These are phyloP conservation scores for Corythoichthys intestinalis DNA, from an alignment of 2,113 vertebrate genomes.

Conservation along the genomic window DNA sequence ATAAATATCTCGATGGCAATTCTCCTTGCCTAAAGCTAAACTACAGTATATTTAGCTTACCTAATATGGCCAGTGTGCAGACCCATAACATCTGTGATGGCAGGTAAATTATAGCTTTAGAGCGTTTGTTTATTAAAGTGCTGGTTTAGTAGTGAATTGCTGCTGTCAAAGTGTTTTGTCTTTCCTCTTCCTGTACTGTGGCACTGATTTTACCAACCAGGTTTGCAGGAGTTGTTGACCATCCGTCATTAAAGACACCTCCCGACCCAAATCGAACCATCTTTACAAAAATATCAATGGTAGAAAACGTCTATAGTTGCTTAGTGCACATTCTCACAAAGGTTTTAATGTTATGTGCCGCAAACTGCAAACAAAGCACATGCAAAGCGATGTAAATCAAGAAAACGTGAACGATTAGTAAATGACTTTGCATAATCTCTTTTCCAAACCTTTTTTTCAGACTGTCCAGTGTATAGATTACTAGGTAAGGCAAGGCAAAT, in stretches of 20 bases:
- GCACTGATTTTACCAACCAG: conserved; percentile 37
- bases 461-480: background rate
- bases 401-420: background rate
- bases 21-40: background rate
- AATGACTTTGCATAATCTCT: background rate
- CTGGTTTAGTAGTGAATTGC: conserved; percentile 19
- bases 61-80: conserved; percentile 14
- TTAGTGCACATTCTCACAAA: background rate
- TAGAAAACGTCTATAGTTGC: background rate
- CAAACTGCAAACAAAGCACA: conserved; percentile 6
- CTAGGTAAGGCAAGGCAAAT: background rate
- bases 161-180: conserved; percentile 26
- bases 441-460: conserved; percentile 11
- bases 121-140: conserved; percentile 31
- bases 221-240: conserved; percentile 21
- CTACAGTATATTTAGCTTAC: background rate
- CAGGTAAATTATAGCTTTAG: conserved; percentile 19
- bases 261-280: too few species aligned
- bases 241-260: background rate
- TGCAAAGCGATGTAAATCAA: conserved; percentile 38
- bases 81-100: conserved; percentile 17
- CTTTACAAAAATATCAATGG: too few species aligned
- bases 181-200: conserved; percentile 7
- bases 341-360: conserved; percentile 1
- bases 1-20: background rate